Evolutionary conservation across 2,113 vertebrate species (phyloP).

Genomic region (Echinops telfairi): DNA sequence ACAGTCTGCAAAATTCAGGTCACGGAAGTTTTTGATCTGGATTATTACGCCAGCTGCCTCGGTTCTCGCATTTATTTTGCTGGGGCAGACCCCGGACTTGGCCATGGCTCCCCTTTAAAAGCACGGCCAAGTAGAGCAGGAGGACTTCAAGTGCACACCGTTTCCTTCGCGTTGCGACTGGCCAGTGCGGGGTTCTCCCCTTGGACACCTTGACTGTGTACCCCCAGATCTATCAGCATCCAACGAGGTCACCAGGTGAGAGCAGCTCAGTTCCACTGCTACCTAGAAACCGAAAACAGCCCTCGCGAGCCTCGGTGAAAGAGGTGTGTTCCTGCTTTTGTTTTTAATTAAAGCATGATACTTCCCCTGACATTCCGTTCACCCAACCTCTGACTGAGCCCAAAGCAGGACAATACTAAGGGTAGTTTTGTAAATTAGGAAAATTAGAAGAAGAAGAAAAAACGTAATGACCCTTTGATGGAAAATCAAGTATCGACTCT

Average conservation of each 20-base stretch:
- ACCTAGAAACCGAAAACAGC: constrained; percentile 9
- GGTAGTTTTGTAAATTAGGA: constrained; percentile 71
- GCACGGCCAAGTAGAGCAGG: constrained; percentile 47
- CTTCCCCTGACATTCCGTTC: constrained; percentile 39
- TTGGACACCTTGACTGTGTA: constrained; percentile 55
- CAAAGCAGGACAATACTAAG: constrained; percentile 51
- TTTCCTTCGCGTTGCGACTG: constrained; percentile 32
- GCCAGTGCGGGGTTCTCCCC: constrained; percentile 68
- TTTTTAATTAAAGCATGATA: constrained; percentile 57
- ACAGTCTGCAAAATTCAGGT: constrained; percentile 56
- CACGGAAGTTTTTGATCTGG: constrained; percentile 39
- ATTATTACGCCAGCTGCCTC: constrained; percentile 2
- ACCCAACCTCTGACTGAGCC: background rate
- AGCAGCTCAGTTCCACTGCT: constrained; percentile 22
- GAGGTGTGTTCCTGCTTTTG: background rate
- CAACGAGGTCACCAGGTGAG: constrained; percentile 65
- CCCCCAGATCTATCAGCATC: constrained; percentile 64
- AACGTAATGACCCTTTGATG: constrained; percentile 65
- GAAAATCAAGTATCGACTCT: constrained; percentile 48
- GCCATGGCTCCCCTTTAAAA: background rate
- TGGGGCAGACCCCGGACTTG: background rate
- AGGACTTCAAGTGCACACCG: background rate
- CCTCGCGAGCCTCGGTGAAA: constrained; percentile 64
- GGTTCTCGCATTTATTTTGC: constrained; percentile 51
- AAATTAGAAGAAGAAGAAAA: background rate